Conservation (phyloP, 2,888 invertebrate genomes). For the Beris chalybata region DNA sequence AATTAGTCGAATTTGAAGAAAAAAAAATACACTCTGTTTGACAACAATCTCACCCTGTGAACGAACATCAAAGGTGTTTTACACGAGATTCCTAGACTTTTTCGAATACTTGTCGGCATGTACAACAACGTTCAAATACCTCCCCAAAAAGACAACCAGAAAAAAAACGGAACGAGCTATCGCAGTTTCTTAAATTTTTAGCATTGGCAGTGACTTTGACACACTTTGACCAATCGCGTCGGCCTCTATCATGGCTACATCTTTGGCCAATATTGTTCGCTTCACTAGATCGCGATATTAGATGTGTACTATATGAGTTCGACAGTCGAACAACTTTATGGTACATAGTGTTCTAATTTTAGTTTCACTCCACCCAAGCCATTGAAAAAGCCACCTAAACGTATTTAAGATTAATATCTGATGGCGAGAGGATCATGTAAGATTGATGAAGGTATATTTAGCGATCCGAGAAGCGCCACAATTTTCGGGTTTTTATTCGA, state of each 20-base stretch:
- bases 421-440: too few species aligned
- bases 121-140: conserved; percentile 7
- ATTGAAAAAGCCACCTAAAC: too few species aligned
- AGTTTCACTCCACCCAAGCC: too few species aligned
- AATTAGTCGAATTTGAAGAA: too few species aligned
- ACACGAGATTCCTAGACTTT: conserved; percentile 1
- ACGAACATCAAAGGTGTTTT: conserved; percentile 13
- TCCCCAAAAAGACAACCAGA: neutral
- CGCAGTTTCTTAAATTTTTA: neutral
- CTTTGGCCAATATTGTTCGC: neutral
- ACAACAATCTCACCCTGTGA: too few species aligned
- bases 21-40: too few species aligned
- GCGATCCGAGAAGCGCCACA: conserved; percentile 5
- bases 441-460: too few species aligned
- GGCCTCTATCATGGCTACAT: conserved; percentile 11
- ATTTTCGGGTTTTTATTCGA: neutral
- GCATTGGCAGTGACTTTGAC: conserved; percentile 39
- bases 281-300: neutral
- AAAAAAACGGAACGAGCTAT: neutral
- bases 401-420: too few species aligned
- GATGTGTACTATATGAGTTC: neutral
- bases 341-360: neutral
- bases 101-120: conserved; percentile 14
- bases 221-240: conserved; percentile 28
- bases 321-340: neutral